phyloP scores from a whole-genome alignment of 1,140 invertebrate species.

The Eupristina koningsbergeri region DNA sequence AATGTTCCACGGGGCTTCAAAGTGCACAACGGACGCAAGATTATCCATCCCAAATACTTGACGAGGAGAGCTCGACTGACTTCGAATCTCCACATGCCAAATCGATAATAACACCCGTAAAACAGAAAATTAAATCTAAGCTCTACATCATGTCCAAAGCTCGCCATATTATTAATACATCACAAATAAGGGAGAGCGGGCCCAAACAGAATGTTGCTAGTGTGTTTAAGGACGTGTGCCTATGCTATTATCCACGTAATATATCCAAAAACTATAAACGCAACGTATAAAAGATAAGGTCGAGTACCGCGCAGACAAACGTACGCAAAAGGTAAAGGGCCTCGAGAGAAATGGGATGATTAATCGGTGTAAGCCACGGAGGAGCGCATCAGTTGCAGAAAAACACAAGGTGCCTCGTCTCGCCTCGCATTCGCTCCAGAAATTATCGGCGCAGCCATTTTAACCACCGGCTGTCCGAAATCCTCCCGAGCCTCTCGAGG shows the following conservation, averaged over 20 bases:
- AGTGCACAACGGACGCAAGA: not conserved
- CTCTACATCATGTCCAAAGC: not conserved
- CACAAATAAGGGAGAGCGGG: conserved; percentile 7
- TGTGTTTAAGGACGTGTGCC: conserved; percentile 12
- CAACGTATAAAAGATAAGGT: too few species aligned
- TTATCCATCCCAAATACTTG: conserved; percentile 7
- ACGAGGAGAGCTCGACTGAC: not conserved
- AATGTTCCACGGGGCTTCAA: conserved; percentile 40
- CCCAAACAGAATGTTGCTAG: not conserved
- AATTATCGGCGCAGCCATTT: conserved; percentile 60
- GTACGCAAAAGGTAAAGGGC: conserved; percentile 12
- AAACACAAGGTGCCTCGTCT: conserved; percentile 42
- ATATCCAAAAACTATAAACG: too few species aligned
- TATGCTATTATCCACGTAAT: not conserved
- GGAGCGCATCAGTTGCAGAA: conserved; percentile 33
- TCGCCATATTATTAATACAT: conserved; percentile 43
- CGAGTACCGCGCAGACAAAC: too few species aligned
- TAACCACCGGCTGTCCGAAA: conserved; percentile 67
- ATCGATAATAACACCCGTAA: conserved; percentile 45
- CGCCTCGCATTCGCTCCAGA: conserved; percentile 4
- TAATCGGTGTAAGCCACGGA: conserved; percentile 50
- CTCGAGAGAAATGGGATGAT: conserved; percentile 55
- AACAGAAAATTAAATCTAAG: conserved; percentile 44
- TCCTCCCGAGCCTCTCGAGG: conserved; percentile 56
- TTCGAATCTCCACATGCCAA: conserved; percentile 41